These are phyloP conservation scores for Pseudococcus jackbeardsleyi DNA, from an alignment of 2,888 invertebrate species.

Conservation along the genomic window DNA sequence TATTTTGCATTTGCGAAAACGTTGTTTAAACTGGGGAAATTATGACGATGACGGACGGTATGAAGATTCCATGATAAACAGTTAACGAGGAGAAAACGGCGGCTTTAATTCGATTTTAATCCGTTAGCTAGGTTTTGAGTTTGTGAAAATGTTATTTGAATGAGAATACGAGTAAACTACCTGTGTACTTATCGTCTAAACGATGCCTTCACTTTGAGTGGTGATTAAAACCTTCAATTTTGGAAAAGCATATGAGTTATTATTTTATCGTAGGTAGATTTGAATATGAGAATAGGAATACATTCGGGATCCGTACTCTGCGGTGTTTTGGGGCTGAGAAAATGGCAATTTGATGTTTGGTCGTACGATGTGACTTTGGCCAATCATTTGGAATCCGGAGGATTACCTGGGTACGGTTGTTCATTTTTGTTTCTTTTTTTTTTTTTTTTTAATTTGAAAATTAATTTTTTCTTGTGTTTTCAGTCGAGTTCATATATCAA, in stretches of 20 bases:
- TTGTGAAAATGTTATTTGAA: slow-evolving; percentile 42
- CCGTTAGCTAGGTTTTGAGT: not conserved
- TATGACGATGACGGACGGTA: not conserved
- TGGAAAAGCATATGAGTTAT: slow-evolving; percentile 20
- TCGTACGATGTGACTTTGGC: slow-evolving; percentile 95
- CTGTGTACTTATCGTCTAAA: not conserved
- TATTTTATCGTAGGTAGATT: slow-evolving; percentile 79
- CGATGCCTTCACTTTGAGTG: not conserved
- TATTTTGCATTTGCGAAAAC: not conserved
- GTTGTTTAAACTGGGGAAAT: not conserved
- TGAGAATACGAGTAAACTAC: slow-evolving; percentile 11
- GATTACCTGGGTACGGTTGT: slow-evolving; percentile 87
- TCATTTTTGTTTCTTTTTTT: not conserved
- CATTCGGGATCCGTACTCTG: slow-evolving; percentile 96
- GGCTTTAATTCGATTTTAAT: slow-evolving; percentile 35
- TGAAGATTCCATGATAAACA: not conserved
- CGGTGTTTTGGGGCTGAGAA: slow-evolving; percentile 91
- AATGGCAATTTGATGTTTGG: slow-evolving; percentile 96
- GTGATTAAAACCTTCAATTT: slow-evolving; percentile 35
- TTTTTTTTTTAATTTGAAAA: too few species aligned
- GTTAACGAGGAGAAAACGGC: slow-evolving; percentile 16
- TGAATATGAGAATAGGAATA: slow-evolving; percentile 98
- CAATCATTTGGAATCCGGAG: slow-evolving; percentile 97
- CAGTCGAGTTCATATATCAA: slow-evolving; percentile 96
- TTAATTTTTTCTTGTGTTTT: slow-evolving; percentile 65